Conservation (phyloP, 2,797 vertebrate genomes). For the Dromococcyx pavoninus region DNA sequence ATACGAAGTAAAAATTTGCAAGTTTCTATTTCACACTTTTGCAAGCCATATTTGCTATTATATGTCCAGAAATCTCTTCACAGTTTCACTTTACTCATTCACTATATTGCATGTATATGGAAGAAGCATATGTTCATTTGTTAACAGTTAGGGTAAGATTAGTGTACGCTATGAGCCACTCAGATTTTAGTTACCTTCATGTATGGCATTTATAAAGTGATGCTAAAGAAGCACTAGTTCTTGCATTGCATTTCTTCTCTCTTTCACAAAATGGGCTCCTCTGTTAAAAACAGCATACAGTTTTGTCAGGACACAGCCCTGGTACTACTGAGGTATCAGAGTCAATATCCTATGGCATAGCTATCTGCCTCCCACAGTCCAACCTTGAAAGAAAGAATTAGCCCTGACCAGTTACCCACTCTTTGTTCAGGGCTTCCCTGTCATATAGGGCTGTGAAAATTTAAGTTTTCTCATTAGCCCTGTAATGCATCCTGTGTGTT, state of each 20-base stretch:
- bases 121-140: background rate
- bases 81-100: background rate
- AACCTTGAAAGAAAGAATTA: background rate
- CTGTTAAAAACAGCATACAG: background rate
- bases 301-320: background rate
- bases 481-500: background rate
- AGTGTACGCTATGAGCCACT: background rate
- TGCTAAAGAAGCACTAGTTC: background rate
- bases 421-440: background rate
- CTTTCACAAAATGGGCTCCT: background rate
- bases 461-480: background rate
- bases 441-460: background rate
- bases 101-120: background rate
- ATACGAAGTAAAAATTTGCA: background rate
- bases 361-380: background rate
- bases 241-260: background rate
- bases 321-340: background rate
- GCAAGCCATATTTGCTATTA: accelerated
- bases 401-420: background rate
- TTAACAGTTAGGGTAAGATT: background rate
- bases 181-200: background rate
- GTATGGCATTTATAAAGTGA: background rate
- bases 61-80: background rate
- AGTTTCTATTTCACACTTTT: background rate
- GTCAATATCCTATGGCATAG: background rate